Base-by-base conservation (phyloP, 1,140 invertebrate species). In the Metopolophium dirhodum region DNA sequence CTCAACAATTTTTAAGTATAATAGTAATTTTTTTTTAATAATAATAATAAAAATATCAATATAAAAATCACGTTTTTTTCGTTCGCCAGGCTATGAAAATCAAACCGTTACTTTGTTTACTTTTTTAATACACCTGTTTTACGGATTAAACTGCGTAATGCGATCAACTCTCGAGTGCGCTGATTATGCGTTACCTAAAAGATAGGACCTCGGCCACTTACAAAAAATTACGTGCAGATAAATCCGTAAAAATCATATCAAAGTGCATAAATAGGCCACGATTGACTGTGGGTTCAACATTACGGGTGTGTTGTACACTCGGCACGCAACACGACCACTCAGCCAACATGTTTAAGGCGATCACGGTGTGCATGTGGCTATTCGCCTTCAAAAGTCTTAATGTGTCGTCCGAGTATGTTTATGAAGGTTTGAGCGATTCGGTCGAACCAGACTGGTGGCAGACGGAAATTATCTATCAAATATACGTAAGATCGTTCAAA, bases 401-500 rank as follows among this genome's bases (percentile, higher is more conserved):
- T 14, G 89, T 61, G 26, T 90, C 54, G 6, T 61, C 89, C 4
- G 89, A 90, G 37, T 90, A 22, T 14, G 22, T 90, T 30, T 68
- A n/a, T 7, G 54, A 68, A 9, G 89, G 89, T 9, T 14, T 90
- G 26, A 90, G 26, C 37, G 20, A 61, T 26, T 37, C 91, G 35
- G 85, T 20, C 35, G 68, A 83, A 57, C 86, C 87, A 14, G 94
- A 94, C 47, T 96, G 96, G 96, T 96, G 95, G 95, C 95, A 96
- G 93, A 95, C 95, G 51, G 95, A 95, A 4, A 94, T 95, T 26
- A 94, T 96, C 35, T 96, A 96, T 94, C 95, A 96, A 94, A 94
- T 96, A 4, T 95, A 96, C 93, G 95, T 95, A 8, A 94, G 95
- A 86, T 96, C 97, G 7, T 98, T 98, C 95, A 97, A 97, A 94